Evolutionary conservation across 1,140 invertebrate species (phyloP).

Genomic region (Eriocheir sinensis): DNA sequence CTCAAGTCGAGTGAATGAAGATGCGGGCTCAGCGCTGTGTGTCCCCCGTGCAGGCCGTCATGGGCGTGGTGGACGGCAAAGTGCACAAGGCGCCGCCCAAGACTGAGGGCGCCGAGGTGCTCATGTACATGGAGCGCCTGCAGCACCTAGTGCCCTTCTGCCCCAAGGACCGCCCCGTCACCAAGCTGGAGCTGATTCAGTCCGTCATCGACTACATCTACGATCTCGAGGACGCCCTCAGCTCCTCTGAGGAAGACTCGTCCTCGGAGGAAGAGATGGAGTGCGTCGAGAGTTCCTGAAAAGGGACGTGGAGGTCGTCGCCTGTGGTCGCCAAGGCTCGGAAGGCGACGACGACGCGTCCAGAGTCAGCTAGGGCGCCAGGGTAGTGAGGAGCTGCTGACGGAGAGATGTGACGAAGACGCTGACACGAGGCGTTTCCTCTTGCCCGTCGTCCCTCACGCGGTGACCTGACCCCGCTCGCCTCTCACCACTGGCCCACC

Average conservation of each 20-base stretch:
- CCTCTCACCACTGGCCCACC: neutral
- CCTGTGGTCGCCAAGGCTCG: neutral
- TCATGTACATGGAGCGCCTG: slow-evolving; percentile 79
- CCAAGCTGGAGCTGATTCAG: slow-evolving; percentile 96
- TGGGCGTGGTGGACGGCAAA: slow-evolving; percentile 73
- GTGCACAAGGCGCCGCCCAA: slow-evolving; percentile 65
- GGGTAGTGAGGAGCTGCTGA: slow-evolving; percentile 52
- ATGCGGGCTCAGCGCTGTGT: slow-evolving; percentile 73
- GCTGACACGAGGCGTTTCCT: neutral
- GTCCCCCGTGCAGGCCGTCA: slow-evolving; percentile 66
- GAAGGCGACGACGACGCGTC: slow-evolving; percentile 58
- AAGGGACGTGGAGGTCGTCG: slow-evolving; percentile 44
- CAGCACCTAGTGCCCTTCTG: slow-evolving; percentile 87
- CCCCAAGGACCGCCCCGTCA: slow-evolving; percentile 84
- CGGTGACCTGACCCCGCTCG: slow-evolving; percentile 2
- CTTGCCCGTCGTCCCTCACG: neutral
- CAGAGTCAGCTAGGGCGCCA: slow-evolving; percentile 46
- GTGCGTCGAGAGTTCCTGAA: slow-evolving; percentile 72
- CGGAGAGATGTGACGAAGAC: slow-evolving; percentile 29
- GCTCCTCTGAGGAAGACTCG: slow-evolving; percentile 63
- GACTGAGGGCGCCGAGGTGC: slow-evolving; percentile 63
- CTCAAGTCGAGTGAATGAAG: slow-evolving; percentile 48
- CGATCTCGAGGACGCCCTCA: slow-evolving; percentile 92
- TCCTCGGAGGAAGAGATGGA: slow-evolving; percentile 74
- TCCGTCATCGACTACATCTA: slow-evolving; percentile 99